Evolutionary conservation across 1,140 invertebrate genomes (phyloP).

Genomic region (Solenopsis invicta): DNA sequence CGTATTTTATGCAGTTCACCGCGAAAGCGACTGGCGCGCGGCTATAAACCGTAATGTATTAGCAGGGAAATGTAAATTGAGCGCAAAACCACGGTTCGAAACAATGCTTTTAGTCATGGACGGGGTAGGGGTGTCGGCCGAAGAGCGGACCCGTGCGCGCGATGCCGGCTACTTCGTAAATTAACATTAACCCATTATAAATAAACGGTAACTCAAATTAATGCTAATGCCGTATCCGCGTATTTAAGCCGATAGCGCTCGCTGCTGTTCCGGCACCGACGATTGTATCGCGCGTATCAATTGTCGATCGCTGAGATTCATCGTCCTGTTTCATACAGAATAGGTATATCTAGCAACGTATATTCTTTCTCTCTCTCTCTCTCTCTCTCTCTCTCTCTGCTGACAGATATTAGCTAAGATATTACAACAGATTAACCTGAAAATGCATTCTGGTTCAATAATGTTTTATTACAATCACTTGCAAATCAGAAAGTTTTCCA

Average conservation of each 20-base stretch:
- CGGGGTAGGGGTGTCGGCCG: conserved; percentile 54
- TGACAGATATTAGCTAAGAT: neutral
- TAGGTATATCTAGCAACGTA: neutral
- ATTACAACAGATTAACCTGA: neutral
- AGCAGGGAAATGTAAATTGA: conserved; percentile 83
- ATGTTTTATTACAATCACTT: neutral
- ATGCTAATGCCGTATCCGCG: conserved; percentile 79
- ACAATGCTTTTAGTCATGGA: conserved; percentile 82
- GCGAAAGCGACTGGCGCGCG: conserved; percentile 75
- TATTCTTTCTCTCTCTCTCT: neutral
- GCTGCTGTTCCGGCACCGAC: conserved; percentile 5
- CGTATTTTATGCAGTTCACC: conserved; percentile 81
- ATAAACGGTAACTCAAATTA: conserved; percentile 83
- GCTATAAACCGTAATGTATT: conserved; percentile 83
- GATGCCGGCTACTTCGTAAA: conserved; percentile 80
- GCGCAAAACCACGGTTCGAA: conserved; percentile 82
- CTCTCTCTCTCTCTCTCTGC: neutral
- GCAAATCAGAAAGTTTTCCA: neutral
- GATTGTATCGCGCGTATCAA: conserved; percentile 12
- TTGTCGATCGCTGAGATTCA: neutral
- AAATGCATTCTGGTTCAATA: neutral
- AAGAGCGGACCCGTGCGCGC: conserved; percentile 43
- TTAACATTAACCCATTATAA: conserved; percentile 83
- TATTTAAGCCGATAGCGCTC: conserved; percentile 77
- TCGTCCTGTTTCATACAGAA: neutral